A percentile compares a stretch with the other conserved stretches of the same genome.
phyloP scores from a whole-genome alignment of 2,797 vertebrate species.

The Vultur gryphus region DNA sequence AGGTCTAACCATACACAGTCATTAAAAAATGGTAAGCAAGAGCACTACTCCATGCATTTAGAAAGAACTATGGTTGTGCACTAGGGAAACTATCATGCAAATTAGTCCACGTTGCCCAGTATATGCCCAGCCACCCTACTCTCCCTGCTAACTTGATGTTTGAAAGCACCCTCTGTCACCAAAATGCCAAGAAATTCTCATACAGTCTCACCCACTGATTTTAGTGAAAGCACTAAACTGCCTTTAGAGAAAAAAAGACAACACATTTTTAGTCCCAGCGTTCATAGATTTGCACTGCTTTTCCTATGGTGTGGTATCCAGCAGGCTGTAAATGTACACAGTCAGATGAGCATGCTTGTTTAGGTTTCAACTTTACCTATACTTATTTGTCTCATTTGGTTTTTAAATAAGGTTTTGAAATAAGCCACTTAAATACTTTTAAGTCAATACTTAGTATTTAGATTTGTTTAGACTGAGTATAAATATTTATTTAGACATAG shows the following conservation, averaged over 20 bases:
- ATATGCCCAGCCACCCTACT: not conserved
- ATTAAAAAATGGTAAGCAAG: not conserved
- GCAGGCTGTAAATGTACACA: not conserved
- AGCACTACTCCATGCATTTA: not conserved
- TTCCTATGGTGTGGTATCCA: not conserved
- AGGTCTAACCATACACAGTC: not conserved
- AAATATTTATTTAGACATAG: constrained; percentile 36
- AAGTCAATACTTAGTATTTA: constrained; percentile 6
- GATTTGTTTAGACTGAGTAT: constrained; percentile 1
- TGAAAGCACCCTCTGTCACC: not conserved
- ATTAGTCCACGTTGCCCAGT: not conserved
- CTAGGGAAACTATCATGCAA: not conserved
- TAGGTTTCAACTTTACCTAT: not conserved
- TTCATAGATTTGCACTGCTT: not conserved
- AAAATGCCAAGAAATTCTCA: not conserved
- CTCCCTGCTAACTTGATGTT: not conserved
- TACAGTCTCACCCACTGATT: not conserved
- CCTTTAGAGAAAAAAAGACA: not conserved
- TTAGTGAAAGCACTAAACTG: not conserved
- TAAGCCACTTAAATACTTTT: not conserved
- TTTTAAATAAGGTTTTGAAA: constrained; percentile 28
- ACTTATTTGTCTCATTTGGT: not conserved
- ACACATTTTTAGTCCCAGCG: not conserved
- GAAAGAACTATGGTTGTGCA: not conserved
- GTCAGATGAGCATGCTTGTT: not conserved